A percentile compares a stretch with the other conserved stretches of the same genome.
Conservation (phyloP, 1,140 invertebrate species). For the Temnothorax nylanderi region DNA sequence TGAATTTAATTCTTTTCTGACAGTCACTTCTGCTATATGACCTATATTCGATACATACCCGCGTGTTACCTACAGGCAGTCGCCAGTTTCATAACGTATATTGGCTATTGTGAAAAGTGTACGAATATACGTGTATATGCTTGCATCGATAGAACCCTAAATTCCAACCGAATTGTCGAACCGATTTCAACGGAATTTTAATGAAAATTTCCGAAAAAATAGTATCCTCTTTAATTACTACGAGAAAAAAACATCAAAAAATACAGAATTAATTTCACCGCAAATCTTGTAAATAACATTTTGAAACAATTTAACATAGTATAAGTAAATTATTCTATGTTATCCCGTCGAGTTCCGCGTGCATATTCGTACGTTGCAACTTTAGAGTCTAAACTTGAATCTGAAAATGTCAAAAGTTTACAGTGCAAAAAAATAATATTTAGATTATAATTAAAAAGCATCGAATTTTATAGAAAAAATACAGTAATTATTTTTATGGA, state of each 20-base stretch:
- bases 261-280: conserved; percentile 6
- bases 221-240: conserved; percentile 36
- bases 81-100: conserved; percentile 53
- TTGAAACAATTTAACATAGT: background rate
- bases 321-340: conserved; percentile 12
- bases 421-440: conserved; percentile 14
- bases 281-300: background rate
- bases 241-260: background rate
- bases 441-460: background rate
- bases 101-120: conserved; percentile 54
- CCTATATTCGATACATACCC: conserved; percentile 36
- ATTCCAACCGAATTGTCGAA: conserved; percentile 35
- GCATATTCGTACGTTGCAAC: background rate
- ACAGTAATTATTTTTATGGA: background rate
- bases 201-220: conserved; percentile 32
- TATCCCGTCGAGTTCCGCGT: background rate
- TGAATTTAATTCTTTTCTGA: conserved; percentile 38
- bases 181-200: conserved; percentile 33
- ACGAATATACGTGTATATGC: conserved; percentile 6
- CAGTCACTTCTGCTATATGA: conserved; percentile 14
- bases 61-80: conserved; percentile 37
- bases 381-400: background rate
- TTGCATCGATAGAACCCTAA: conserved; percentile 36
- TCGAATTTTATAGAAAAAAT: background rate
- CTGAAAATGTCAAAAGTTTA: background rate